Percentiles rank a stretch among this genome's conserved stretches.
These are phyloP conservation scores for Lepisosteus oculatus DNA, from an alignment of 2,113 vertebrate genomes.

Conservation along the genomic window DNA sequence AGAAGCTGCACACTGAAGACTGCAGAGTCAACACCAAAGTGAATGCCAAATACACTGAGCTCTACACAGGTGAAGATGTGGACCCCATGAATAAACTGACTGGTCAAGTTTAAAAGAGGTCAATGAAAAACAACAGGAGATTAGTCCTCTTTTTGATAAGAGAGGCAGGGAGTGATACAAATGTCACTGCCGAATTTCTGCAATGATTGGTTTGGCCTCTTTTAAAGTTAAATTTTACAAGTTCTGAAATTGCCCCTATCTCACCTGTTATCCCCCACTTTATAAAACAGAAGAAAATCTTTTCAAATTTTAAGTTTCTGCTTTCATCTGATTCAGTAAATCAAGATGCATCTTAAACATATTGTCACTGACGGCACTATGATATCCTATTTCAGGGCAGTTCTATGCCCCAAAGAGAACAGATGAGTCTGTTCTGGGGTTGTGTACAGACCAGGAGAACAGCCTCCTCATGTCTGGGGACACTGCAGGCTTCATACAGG, in stretches of 20 bases:
- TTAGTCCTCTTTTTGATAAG: background rate
- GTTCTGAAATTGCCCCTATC: too few species aligned
- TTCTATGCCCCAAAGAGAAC: conserved; percentile 42
- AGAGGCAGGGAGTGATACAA: background rate
- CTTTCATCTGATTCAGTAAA: too few species aligned
- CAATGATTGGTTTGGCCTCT: background rate
- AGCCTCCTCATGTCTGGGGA: conserved; percentile 56
- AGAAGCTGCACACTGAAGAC: background rate
- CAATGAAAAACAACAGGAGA: too few species aligned
- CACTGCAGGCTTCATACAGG: conserved; percentile 42
- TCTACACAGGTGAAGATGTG: too few species aligned
- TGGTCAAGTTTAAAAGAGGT: too few species aligned
- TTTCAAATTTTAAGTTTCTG: too few species aligned
- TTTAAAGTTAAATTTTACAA: too few species aligned
- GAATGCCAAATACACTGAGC: too few species aligned
- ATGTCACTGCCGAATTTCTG: background rate
- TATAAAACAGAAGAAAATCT: too few species aligned
- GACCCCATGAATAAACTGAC: too few species aligned
- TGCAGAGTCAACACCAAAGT: background rate
- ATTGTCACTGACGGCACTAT: background rate
- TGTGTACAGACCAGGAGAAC: conserved; percentile 50
- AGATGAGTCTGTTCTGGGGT: conserved; percentile 36
- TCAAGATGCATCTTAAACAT: too few species aligned
- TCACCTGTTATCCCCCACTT: too few species aligned
- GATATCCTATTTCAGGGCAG: conserved; percentile 33